These are phyloP conservation scores for Syndactyla subalaris DNA, from an alignment of 2,797 vertebrate genomes.

Conservation along the genomic window DNA sequence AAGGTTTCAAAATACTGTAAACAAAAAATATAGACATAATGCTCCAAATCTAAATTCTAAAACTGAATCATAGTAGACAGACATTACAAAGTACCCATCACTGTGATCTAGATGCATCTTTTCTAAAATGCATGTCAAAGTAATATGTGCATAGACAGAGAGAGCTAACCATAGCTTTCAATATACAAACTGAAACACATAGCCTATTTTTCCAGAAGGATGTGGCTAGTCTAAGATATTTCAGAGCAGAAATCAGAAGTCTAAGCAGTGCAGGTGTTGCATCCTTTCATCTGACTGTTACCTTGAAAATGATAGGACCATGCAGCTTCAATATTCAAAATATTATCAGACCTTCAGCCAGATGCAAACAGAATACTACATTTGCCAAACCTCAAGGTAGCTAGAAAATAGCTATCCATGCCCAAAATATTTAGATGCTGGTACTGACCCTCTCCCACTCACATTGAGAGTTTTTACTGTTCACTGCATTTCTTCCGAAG, in stretches of 20 bases:
- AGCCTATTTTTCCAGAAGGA: background rate
- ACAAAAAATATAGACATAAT: background rate
- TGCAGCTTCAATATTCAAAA: background rate
- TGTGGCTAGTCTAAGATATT: background rate
- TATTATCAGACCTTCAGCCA: background rate
- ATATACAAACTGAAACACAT: background rate
- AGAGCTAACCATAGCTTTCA: background rate
- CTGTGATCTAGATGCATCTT: background rate
- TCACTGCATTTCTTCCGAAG: background rate
- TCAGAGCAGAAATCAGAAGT: background rate
- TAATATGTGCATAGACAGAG: background rate
- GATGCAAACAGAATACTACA: background rate
- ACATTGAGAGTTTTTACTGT: background rate
- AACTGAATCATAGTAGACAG: background rate
- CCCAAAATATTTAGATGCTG: background rate
- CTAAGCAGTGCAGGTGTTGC: accelerated
- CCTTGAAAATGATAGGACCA: background rate
- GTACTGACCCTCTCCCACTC: background rate
- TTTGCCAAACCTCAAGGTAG: background rate
- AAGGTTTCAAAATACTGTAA: background rate
- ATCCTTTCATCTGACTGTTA: background rate
- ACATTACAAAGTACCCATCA: background rate
- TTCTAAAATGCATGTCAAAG: background rate
- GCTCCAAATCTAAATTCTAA: background rate
- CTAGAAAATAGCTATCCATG: background rate